Base-by-base conservation (phyloP, 2,113 vertebrate species). In the Hippocampus zosterae region DNA sequence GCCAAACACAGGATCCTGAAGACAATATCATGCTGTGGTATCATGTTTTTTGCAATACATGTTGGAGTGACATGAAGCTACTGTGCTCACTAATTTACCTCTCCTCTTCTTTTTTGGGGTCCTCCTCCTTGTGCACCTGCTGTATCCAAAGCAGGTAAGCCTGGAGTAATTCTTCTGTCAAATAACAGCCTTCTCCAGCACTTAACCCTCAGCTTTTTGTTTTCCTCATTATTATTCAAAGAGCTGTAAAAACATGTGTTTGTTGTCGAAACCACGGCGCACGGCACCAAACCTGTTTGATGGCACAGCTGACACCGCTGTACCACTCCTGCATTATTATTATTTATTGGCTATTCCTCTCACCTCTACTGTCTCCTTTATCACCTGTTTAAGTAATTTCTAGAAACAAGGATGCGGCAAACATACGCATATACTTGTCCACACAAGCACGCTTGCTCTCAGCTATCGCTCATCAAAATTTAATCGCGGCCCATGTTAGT, bases 381-480 rank as follows among this genome's bases (percentile, higher is more conserved):
- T 93, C 92, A 91, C 93, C 93, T 93, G 91, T 94, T 93, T 93
- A 94, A 96, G 95, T 96, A 92, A 97, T 96, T 95, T 95, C 93
- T 92, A 91, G 93, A 93, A 93, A 93, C 84, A 95, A 93, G 93
- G 91, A 91, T 92, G 87, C 89, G 77, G 85, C 66, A n/a, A 23
- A 70, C 66, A 53, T 57, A 13, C 5, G 9, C 25, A 57, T 25
- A 27, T 29, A 27, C 4, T 23, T 6, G 48, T 75, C 66, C 57
- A 67, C 9, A 59, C 66, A 9, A 25, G 7, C 27, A 12, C 11
- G 44, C 76, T 64, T 87, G 89, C 88, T 88, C 93, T 95, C 93
- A 93, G 94, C 94, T 94, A 94, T 94, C 94, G 93, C 95, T 96
- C 96, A 98, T 99, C 96, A 98, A 98, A 98, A 91, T 98, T 99